Conservation (phyloP, 2,888 invertebrate species). For the Phrixothrix hirtus region DNA sequence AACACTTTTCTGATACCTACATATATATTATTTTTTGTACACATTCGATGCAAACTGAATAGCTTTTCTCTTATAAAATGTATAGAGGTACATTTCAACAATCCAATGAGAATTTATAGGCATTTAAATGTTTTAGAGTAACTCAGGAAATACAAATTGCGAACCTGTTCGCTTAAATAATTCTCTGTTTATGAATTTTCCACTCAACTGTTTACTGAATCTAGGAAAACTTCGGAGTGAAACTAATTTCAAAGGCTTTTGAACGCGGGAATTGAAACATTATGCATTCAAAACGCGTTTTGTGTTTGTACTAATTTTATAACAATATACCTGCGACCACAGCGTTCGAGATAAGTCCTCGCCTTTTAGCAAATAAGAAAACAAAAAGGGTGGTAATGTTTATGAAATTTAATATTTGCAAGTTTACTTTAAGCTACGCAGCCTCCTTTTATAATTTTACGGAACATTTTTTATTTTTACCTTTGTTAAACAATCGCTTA, state of each 20-base stretch:
- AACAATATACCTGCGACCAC: conserved; percentile 33
- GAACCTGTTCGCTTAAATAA: conserved; percentile 22
- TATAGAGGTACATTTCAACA: conserved; percentile 1
- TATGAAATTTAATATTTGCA: conserved; percentile 17
- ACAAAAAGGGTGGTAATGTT: conserved; percentile 17
- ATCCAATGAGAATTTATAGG: not conserved
- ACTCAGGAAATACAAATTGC: conserved; percentile 16
- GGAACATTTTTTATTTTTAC: too few species aligned
- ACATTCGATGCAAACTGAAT: conserved; percentile 16
- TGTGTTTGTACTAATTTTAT: conserved; percentile 32
- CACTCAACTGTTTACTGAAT: conserved; percentile 21
- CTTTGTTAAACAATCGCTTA: too few species aligned
- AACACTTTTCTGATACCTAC: conserved; percentile 18
- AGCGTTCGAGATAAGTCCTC: conserved; percentile 21
- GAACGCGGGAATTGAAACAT: conserved; percentile 33
- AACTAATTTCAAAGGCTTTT: conserved; percentile 29
- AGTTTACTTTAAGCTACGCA: conserved; percentile 23
- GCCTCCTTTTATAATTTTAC: too few species aligned
- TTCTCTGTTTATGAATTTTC: conserved; percentile 26
- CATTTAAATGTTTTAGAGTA: not conserved
- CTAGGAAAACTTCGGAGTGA: conserved; percentile 27
- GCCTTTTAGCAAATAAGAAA: conserved; percentile 11
- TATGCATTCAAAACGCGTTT: conserved; percentile 33
- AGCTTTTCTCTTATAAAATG: conserved; percentile 4
- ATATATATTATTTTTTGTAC: conserved; percentile 14